Evolutionary conservation across 2,797 vertebrate genomes (phyloP), one percentile per base, ranked within the genome.

Genomic region (Sandelia bainsii): DNA sequence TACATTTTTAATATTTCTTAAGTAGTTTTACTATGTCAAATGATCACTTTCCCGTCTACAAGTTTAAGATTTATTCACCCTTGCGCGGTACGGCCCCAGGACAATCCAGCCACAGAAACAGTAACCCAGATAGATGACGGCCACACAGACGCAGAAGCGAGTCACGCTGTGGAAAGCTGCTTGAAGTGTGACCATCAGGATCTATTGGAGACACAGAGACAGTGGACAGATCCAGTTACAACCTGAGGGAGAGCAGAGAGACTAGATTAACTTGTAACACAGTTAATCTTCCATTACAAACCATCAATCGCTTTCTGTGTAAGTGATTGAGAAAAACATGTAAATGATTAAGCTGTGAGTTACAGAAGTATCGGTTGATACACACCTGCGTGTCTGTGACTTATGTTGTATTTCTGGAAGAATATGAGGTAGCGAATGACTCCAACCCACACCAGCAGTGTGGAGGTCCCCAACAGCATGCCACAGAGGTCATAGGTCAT

Each of bases 41-140:
- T n/a, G n/a, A n/a, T n/a, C n/a, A n/a, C n/a, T n/a, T n/a, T n/a
- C n/a, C n/a, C n/a, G n/a, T 20, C 25, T 23, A 40, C 22, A 23
- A 46, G 19, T 13, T 54, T 37, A 1, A 20, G 14, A 29, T 13
- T 23, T 2, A 2, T n/a, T 64, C 85, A 98, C 97, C 96, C 98
- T 98, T 69, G 96, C 95, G 0, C 98, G 97, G 77, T 99, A 98
- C 0, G 97, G 97, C 8, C 97, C 97, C 70, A 98, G 72, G 3
- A 98, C 97, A 0, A 99, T 98, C 97, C 97, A 98, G 32, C 97
- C 97, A 0, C 97, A 99, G 93, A 98, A 98, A 88, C 97, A 99
- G 81, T 97, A 99, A 58, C 97, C 97, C 83, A 99, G 87, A 77
- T 99, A 99, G 83, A 99, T 99, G 77, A 97, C 97, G 0, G 97